Evolutionary conservation across 1,140 invertebrate species (phyloP).

Genomic region (Rhynchophorus ferrugineus): DNA sequence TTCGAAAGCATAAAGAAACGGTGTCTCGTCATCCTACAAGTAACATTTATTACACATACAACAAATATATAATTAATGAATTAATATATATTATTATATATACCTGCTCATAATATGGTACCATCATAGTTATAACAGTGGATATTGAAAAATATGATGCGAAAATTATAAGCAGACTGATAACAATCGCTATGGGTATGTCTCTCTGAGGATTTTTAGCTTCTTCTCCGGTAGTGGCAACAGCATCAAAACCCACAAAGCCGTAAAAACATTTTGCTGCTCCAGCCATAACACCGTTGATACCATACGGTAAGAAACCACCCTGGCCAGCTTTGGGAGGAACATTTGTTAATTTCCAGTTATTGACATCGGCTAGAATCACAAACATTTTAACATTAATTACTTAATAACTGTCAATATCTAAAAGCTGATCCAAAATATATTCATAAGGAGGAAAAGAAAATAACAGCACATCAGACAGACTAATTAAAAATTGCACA

Average conservation of each 20-base stretch:
- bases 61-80: not conserved
- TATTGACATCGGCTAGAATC: conserved; percentile 49
- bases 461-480: no score
- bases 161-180: conserved; percentile 73
- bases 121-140: conserved; percentile 83
- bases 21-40: conserved; percentile 54
- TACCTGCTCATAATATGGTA: conserved; percentile 82
- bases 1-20: conserved; percentile 65
- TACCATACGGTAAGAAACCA: conserved; percentile 80
- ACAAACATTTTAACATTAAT: not conserved
- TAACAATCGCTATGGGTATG: conserved; percentile 79
- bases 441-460: not conserved
- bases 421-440: not conserved
- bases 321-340: conserved; percentile 53
- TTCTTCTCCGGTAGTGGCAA: conserved; percentile 80
- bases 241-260: conserved; percentile 86
- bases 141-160: conserved; percentile 81
- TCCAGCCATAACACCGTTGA: conserved; percentile 71
- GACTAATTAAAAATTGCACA: no score
- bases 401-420: not conserved
- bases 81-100: conserved; percentile 5
- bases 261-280: conserved; percentile 90
- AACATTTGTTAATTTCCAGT: conserved; percentile 56
- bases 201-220: conserved; percentile 82
- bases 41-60: conserved; percentile 5